These are phyloP conservation scores for Dorcus parallelipipedus DNA, from an alignment of 2,888 invertebrate species.

Conservation along the genomic window DNA sequence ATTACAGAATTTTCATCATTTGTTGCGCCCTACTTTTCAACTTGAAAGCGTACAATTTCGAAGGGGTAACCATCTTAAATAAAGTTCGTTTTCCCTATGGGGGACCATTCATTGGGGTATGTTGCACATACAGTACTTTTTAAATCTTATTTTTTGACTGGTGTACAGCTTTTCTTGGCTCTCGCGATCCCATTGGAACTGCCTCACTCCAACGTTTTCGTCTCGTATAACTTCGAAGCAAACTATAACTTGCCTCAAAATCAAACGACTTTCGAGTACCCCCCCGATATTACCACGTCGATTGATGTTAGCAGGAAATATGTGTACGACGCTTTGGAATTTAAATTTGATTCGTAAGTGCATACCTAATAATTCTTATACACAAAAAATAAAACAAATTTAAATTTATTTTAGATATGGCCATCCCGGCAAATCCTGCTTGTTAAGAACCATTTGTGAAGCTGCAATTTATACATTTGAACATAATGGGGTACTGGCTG, in stretches of 20 bases:
- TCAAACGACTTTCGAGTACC: constrained; percentile 36
- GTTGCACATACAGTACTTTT: constrained; percentile 4
- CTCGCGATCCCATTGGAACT: constrained; percentile 67
- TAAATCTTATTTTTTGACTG: background rate
- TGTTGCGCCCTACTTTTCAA: background rate
- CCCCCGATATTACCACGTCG: constrained; percentile 22
- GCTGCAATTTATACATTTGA: constrained; percentile 54
- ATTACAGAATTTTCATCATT: background rate
- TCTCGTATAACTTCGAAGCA: constrained; percentile 70
- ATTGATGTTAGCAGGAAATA: constrained; percentile 18
- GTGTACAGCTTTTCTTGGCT: constrained; percentile 60
- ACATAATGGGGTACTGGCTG: constrained; percentile 62
- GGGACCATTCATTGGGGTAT: constrained; percentile 27
- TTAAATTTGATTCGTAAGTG: constrained; percentile 25
- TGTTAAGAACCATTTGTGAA: constrained; percentile 66
- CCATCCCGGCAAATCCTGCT: constrained; percentile 58
- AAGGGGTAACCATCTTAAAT: constrained; percentile 16
- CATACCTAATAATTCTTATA: background rate
- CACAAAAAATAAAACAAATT: background rate
- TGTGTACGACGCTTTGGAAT: constrained; percentile 23
- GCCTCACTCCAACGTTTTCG: constrained; percentile 63
- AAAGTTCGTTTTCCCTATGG: constrained; percentile 23
- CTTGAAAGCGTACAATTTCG: background rate
- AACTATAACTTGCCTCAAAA: constrained; percentile 61
- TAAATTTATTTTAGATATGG: constrained; percentile 51